phyloP scores from a whole-genome alignment of 2,113 vertebrate genomes.

The Artemisiospiza belli region DNA sequence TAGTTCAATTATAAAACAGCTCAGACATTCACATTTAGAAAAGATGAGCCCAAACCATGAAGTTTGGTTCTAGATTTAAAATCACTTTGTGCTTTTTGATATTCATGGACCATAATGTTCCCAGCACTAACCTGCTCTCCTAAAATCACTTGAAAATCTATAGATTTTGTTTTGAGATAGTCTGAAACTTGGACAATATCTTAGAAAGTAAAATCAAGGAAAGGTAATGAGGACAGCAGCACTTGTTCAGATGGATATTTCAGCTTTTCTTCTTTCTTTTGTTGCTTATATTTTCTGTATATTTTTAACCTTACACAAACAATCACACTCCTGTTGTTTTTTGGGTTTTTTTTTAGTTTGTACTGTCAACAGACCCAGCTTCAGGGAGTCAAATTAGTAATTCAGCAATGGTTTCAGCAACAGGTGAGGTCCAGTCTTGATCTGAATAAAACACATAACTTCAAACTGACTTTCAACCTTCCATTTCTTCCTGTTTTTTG shows the following conservation, averaged over 20 bases:
- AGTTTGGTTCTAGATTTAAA: background rate
- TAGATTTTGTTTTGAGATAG: background rate
- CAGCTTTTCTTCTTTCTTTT: background rate
- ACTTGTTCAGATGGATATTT: background rate
- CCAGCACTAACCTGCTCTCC: background rate
- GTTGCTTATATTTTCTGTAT: background rate
- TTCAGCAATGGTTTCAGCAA: background rate
- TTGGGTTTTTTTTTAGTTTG: fast-evolving
- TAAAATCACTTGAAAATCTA: background rate
- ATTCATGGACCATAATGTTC: background rate
- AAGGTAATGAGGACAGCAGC: background rate
- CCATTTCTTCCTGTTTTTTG: background rate
- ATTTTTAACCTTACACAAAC: background rate
- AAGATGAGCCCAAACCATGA: background rate
- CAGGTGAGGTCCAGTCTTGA: background rate
- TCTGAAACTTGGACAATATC: background rate
- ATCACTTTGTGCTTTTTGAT: background rate
- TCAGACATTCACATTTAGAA: background rate
- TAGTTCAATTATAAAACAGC: background rate
- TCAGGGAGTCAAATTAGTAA: background rate
- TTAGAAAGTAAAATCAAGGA: background rate
- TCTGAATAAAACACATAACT: background rate
- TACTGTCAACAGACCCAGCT: background rate
- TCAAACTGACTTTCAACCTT: background rate
- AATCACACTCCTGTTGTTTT: background rate